Evolutionary conservation across 2,113 vertebrate genomes (phyloP), one percentile per base, ranked within the genome.

Genomic region (Leucoraja erinaceus): DNA sequence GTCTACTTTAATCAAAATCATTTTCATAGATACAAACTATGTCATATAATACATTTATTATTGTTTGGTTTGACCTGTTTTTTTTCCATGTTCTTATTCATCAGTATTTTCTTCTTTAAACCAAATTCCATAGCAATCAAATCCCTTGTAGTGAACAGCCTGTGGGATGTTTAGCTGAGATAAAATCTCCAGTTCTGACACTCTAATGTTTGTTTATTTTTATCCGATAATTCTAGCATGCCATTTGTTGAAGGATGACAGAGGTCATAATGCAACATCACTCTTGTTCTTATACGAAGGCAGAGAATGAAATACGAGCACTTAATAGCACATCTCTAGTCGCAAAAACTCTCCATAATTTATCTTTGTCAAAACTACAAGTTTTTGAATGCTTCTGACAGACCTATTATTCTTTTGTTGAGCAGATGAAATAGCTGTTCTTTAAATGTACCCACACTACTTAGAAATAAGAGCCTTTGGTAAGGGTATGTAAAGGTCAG

Each of bases 261-360:
- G 90, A 91, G 90, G 90, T 91, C 90, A 91, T 91, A 91, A 91
- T 91, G 90, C 90, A 91, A 91, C 90, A 91, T 91, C 90, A 72
- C 68, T 91, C 90, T 91, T 91, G 90, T 38, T 28, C 90, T 72
- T 91, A 91, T 91, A 54, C 20, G 90, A 91, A 74, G 66, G 68
- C 38, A 91, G 90, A 38, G 90, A 91, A 91, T 91, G 90, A 91
- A 91, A 91, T 91, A 91, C 54, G 90, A 91, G 70, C 90, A 91
- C 68, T 91, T 91, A 91, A 91, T 91, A 91, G 90, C 68, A 91
- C 90, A 74, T 91, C 90, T 91, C 33, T 72, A 91, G 90, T 72
- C 68, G 20, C 90, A 72, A 91, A 91, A 91, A 72, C 90, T 91
- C 90, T 72, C 90, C 90, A 91, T 91, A 91, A 91, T 91, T 91